Conservation (phyloP, 2,888 invertebrate genomes). For the Lithosia quadra region DNA sequence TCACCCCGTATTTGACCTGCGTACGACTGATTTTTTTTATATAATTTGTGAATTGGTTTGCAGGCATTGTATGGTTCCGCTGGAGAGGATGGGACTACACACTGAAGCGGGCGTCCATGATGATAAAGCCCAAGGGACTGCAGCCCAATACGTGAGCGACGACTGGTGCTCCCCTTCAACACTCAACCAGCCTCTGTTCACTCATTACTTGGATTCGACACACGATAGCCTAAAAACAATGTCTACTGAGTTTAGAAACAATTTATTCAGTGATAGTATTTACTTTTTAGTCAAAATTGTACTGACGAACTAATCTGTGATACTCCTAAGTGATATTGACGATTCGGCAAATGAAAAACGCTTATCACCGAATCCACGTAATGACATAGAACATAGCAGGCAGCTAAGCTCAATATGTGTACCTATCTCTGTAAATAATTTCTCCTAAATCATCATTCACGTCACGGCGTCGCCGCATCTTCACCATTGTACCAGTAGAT, state of each 20-base stretch:
- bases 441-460: slow-evolving; percentile 58
- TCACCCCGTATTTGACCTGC: too few species aligned
- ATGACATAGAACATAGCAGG: slow-evolving; percentile 73
- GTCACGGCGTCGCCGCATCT: slow-evolving; percentile 55
- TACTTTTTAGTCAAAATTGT: slow-evolving; percentile 43
- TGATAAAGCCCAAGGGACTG: slow-evolving; percentile 94
- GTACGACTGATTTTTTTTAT: neutral
- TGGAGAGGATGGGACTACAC: slow-evolving; percentile 99
- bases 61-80: slow-evolving; percentile 97
- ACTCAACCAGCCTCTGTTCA: slow-evolving; percentile 73
- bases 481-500: slow-evolving; percentile 49
- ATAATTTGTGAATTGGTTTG: slow-evolving; percentile 33
- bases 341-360: slow-evolving; percentile 31
- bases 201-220: slow-evolving; percentile 77
- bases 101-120: slow-evolving; percentile 95
- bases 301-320: slow-evolving; percentile 54
- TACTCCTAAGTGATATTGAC: slow-evolving; percentile 36
- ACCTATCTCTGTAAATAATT: slow-evolving; percentile 77
- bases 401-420: slow-evolving; percentile 72
- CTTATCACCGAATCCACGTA: slow-evolving; percentile 69
- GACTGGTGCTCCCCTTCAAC: slow-evolving; percentile 36
- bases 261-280: slow-evolving; percentile 11
- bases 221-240: slow-evolving; percentile 14
- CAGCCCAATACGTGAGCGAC: slow-evolving; percentile 79
- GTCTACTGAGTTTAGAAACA: slow-evolving; percentile 16